Evolutionary conservation across 2,888 invertebrate species (phyloP).

Genomic region (Lasioglossum morio): DNA sequence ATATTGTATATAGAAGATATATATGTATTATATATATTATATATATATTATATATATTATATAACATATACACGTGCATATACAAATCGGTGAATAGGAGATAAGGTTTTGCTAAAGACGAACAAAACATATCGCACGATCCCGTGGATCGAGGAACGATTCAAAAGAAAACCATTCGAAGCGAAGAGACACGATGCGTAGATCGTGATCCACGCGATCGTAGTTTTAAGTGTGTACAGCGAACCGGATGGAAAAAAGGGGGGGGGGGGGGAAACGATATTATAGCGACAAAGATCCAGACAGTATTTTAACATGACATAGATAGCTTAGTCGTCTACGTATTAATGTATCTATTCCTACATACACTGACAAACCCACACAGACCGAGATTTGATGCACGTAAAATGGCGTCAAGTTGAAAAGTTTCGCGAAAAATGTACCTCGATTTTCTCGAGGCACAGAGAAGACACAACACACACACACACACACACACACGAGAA

Average conservation of each 20-base stretch:
- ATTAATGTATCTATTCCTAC: constrained; percentile 49
- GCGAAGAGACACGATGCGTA: not conserved
- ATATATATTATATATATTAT: constrained; percentile 41
- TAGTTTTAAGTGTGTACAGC: constrained; percentile 47
- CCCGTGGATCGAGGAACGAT: constrained; percentile 37
- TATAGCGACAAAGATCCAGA: constrained; percentile 70
- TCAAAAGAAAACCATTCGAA: not conserved
- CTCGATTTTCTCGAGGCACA: not conserved
- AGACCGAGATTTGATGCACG: not conserved
- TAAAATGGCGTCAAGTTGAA: not conserved
- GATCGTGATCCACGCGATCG: constrained; percentile 46
- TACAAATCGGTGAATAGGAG: constrained; percentile 38
- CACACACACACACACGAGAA: constrained; percentile 26
- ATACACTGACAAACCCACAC: not conserved
- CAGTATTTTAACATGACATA: constrained; percentile 79
- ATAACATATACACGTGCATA: constrained; percentile 56
- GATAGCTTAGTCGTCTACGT: constrained; percentile 60
- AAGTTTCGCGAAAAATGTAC: not conserved
- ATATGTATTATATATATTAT: constrained; percentile 49
- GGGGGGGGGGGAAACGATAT: constrained; percentile 12
- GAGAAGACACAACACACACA: constrained; percentile 4
- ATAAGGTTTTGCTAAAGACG: constrained; percentile 51
- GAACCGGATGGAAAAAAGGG: constrained; percentile 27
- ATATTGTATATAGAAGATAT: constrained; percentile 64
- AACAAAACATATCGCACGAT: constrained; percentile 37